Conservation (phyloP, 2,113 vertebrate genomes). For the Poecilia latipinna region DNA sequence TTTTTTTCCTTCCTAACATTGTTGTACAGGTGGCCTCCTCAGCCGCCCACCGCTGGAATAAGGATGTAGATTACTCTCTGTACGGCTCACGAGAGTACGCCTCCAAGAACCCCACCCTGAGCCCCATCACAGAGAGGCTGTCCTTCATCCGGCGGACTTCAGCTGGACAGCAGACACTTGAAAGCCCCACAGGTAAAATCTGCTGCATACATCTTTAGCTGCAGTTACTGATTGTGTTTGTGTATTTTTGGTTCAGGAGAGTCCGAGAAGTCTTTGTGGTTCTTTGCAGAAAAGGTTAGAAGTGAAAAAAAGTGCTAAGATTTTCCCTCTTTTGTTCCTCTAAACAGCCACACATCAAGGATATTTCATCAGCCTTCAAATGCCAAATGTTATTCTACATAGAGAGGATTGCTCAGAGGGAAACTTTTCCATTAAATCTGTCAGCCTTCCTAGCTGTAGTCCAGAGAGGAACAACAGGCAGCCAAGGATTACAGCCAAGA, state of each 20-base stretch:
- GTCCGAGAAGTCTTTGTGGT: not conserved
- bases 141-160: conserved; percentile 20
- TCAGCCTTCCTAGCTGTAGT: not conserved
- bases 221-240: not conserved
- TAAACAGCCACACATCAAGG: conserved; percentile 31
- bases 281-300: not conserved
- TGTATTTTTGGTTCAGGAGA: not conserved
- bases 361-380: conserved; percentile 1
- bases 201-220: too few relatives aligned
- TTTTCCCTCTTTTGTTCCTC: not conserved
- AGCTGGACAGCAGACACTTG: not conserved
- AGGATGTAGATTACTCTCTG: conserved; percentile 75
- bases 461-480: not conserved
- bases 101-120: conserved; percentile 77
- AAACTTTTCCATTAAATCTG: not conserved
- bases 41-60: conserved; percentile 59
- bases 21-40: conserved; percentile 24
- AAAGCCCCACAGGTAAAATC: conserved; percentile 8
- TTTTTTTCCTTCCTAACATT: not conserved
- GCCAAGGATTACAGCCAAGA: not conserved
- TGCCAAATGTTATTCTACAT: not conserved
- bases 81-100: conserved; percentile 77
- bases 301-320: not conserved
- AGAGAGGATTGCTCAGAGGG: not conserved
- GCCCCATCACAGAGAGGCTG: conserved; percentile 73